Conservation (phyloP, 2,888 invertebrate genomes). For the Rhaphigaster nebulosa region DNA sequence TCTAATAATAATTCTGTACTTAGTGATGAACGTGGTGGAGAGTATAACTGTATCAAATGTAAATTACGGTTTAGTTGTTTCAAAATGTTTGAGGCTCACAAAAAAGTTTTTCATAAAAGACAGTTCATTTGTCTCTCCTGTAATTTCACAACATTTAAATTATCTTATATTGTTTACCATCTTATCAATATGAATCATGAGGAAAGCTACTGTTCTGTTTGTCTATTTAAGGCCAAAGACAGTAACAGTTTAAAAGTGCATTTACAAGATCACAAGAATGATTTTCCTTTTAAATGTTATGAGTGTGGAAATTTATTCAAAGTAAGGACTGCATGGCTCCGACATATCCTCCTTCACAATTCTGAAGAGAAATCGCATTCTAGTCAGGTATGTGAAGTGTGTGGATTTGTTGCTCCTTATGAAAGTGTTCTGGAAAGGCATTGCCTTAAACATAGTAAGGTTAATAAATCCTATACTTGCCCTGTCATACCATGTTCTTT, state of each 20-base stretch:
- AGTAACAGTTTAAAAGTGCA: conserved; percentile 53
- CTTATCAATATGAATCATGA: conserved; percentile 53
- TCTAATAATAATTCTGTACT: neutral
- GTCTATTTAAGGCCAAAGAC: conserved; percentile 54
- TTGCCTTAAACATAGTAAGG: conserved; percentile 57
- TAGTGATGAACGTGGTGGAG: neutral
- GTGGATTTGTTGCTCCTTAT: conserved; percentile 60
- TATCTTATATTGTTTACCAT: conserved; percentile 59
- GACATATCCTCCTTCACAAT: conserved; percentile 56
- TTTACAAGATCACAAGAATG: conserved; percentile 52
- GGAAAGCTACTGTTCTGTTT: conserved; percentile 60
- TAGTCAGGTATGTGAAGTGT: conserved; percentile 57
- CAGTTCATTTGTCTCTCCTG: conserved; percentile 61
- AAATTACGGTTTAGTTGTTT: conserved; percentile 34
- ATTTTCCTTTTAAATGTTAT: conserved; percentile 60
- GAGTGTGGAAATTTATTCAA: conserved; percentile 56
- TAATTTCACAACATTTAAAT: conserved; percentile 57
- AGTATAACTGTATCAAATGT: conserved; percentile 49
- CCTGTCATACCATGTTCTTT: conserved; percentile 56
- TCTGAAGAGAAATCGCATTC: conserved; percentile 37
- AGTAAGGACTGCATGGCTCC: conserved; percentile 59
- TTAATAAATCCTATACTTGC: conserved; percentile 40
- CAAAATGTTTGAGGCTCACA: conserved; percentile 55
- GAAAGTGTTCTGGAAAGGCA: conserved; percentile 60
- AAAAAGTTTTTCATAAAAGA: conserved; percentile 60